Evolutionary conservation across 2,888 invertebrate genomes (phyloP).

Genomic region (Calameuta idolon): DNA sequence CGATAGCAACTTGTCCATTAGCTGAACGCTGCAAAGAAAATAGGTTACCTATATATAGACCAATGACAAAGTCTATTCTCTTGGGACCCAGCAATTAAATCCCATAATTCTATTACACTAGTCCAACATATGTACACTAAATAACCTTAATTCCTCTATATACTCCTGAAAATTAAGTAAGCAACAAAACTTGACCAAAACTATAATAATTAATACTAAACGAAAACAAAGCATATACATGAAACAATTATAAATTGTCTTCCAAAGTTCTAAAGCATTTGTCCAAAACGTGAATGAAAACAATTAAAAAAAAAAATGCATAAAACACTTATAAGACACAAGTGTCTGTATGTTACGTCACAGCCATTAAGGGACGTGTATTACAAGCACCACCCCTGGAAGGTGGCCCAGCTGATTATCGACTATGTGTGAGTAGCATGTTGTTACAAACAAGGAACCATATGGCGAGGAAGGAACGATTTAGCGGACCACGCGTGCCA

Average conservation of each 20-base stretch:
- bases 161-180: neutral
- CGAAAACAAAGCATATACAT: neutral
- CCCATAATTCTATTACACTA: neutral
- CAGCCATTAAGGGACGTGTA: slow-evolving; percentile 13
- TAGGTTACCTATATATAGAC: neutral
- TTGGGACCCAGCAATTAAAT: neutral
- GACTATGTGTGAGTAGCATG: slow-evolving; percentile 23
- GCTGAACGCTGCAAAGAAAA: slow-evolving; percentile 71
- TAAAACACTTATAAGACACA: neutral
- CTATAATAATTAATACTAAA: neutral
- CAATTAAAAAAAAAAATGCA: neutral
- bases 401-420: slow-evolving; percentile 35
- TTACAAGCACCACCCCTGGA: slow-evolving; percentile 24
- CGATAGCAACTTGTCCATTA: slow-evolving; percentile 73
- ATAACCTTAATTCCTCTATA: too few relatives aligned
- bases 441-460: slow-evolving; percentile 28
- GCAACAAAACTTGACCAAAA: neutral
- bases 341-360: slow-evolving; percentile 30
- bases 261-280: neutral
- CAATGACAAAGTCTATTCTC: neutral
- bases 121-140: too few relatives aligned
- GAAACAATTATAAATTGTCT: neutral
- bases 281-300: neutral
- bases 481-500: neutral
- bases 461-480: slow-evolving; percentile 27